A percentile compares a stretch with the other conserved stretches of the same genome.
Conservation (phyloP, 2,888 invertebrate species). For the Pristionchus exspectatus region DNA sequence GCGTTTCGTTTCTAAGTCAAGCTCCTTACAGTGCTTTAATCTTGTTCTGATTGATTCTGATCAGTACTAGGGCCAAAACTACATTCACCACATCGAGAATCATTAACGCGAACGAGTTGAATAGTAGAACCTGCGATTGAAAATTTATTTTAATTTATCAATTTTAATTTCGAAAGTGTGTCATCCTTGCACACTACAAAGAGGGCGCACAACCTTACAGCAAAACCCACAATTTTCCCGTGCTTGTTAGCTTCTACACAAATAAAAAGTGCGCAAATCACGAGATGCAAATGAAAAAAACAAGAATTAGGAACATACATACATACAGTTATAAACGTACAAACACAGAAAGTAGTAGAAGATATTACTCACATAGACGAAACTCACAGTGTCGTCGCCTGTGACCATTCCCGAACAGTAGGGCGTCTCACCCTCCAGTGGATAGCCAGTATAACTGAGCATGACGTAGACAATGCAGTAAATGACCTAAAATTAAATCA, state of each 20-base stretch:
- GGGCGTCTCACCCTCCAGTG: not conserved
- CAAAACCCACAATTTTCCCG: not conserved
- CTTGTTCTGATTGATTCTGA: not conserved
- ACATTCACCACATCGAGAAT: not conserved
- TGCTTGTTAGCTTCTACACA: not conserved
- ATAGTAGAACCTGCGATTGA: not conserved
- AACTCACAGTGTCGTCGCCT: not conserved
- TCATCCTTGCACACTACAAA: not conserved
- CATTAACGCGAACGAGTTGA: constrained; percentile 6
- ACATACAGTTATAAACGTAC: not conserved
- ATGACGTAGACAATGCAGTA: not conserved
- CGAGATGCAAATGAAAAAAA: not conserved
- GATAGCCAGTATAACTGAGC: not conserved
- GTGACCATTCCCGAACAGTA: not conserved
- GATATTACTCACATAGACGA: not conserved
- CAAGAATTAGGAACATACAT: not conserved
- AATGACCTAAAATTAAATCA: not conserved
- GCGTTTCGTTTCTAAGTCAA: not conserved
- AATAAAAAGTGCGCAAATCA: not conserved
- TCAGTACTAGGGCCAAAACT: not conserved
- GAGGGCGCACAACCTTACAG: not conserved
- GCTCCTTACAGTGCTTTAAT: not conserved
- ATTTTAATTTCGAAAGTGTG: not conserved
- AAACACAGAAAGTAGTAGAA: not conserved
- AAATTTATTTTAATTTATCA: not conserved